phyloP scores from a whole-genome alignment of 2,888 invertebrate genomes.

The Pinctada fucata region DNA sequence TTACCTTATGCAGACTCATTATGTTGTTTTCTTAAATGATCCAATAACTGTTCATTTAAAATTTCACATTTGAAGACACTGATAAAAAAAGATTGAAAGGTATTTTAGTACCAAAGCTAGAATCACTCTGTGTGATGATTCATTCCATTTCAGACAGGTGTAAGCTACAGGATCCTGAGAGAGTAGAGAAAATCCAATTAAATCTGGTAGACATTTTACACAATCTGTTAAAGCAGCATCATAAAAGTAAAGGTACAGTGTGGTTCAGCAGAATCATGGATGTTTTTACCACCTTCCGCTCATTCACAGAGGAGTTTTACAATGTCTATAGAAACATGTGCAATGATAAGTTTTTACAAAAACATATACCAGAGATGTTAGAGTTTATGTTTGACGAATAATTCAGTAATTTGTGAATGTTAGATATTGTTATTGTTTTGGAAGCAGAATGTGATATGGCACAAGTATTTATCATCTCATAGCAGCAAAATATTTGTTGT shows the following conservation, averaged over 20 bases:
- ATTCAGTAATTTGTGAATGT: not conserved
- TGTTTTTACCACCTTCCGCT: constrained; percentile 14
- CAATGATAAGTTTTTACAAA: constrained; percentile 15
- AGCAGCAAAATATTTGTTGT: no score
- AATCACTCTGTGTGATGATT: no score
- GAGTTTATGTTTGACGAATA: constrained; percentile 29
- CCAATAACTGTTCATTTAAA: no score
- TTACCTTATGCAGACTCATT: no score
- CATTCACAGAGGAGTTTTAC: constrained; percentile 17
- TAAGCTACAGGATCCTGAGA: constrained; percentile 13
- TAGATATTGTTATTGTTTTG: no score
- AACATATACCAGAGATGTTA: constrained; percentile 21
- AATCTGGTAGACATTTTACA: constrained; percentile 5
- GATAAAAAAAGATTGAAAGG: no score
- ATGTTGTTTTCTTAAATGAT: no score
- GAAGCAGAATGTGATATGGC: no score
- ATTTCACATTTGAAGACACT: no score
- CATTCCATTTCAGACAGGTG: constrained; percentile 22
- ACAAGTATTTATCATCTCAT: no score
- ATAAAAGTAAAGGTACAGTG: not conserved
- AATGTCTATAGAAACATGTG: constrained; percentile 19
- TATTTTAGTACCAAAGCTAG: no score
- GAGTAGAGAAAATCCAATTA: constrained; percentile 22
- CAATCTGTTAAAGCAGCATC: constrained; percentile 12
- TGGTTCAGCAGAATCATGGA: constrained; percentile 17